Evolutionary conservation across 2,888 invertebrate genomes (phyloP).

Genomic region (Lamellibrachia satsuma): DNA sequence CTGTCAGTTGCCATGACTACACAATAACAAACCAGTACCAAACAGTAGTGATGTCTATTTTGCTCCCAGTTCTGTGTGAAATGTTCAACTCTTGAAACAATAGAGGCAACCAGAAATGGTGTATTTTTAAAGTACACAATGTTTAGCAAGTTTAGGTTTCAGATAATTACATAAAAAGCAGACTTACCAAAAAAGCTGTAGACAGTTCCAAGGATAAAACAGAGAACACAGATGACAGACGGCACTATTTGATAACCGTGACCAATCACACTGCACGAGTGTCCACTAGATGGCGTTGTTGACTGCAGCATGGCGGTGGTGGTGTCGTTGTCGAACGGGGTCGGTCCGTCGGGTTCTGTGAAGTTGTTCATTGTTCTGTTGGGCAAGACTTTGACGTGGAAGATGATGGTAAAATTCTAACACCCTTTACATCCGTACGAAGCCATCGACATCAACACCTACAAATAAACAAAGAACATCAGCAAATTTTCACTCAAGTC

Average conservation of each 20-base stretch:
- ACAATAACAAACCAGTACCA: background rate
- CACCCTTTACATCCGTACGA: background rate
- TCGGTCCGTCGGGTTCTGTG: background rate
- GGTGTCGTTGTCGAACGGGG: background rate
- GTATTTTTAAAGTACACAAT: background rate
- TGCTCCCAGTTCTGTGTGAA: background rate
- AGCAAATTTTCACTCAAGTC: background rate
- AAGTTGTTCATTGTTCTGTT: background rate
- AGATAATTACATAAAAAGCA: too few species aligned
- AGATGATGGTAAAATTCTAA: background rate
- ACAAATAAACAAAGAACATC: background rate
- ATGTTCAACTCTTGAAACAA: background rate
- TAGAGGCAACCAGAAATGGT: background rate
- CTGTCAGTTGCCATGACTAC: background rate
- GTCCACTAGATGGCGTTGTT: background rate
- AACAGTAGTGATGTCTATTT: background rate
- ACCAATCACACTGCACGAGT: background rate
- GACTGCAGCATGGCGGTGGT: slow-evolving; percentile 5
- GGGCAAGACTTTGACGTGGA: background rate
- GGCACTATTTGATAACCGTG: slow-evolving; percentile 74
- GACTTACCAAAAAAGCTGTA: slow-evolving; percentile 84
- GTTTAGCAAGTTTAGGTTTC: background rate
- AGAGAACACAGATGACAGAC: slow-evolving; percentile 76
- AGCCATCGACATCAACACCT: background rate
- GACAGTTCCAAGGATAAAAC: slow-evolving; percentile 82